phyloP scores from a whole-genome alignment of 2,888 invertebrate genomes.

The Diarsia dahlii region DNA sequence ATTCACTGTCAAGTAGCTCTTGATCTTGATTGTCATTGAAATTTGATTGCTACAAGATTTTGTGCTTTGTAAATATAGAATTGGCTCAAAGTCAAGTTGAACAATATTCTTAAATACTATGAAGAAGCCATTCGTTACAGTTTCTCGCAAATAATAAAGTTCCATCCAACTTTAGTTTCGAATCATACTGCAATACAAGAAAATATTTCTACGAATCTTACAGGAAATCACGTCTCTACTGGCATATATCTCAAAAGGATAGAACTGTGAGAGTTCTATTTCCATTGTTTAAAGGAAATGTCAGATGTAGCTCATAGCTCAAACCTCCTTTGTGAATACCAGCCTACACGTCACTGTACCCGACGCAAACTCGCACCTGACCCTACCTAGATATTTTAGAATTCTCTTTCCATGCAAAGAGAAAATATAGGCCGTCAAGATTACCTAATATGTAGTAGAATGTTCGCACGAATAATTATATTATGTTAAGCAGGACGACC shows the following conservation, averaged over 20 bases:
- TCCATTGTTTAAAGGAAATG: slow-evolving; percentile 24
- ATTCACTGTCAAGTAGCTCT: neutral
- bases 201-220: slow-evolving; percentile 2
- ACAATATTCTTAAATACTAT: neutral
- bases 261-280: slow-evolving; percentile 28
- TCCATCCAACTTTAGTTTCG: neutral
- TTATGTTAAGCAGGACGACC: slow-evolving; percentile 62
- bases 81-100: neutral
- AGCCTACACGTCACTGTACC: slow-evolving; percentile 21
- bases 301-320: slow-evolving; percentile 19
- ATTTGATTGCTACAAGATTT: neutral
- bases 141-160: neutral
- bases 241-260: slow-evolving; percentile 10
- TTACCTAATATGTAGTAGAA: slow-evolving; percentile 38
- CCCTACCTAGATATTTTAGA: slow-evolving; percentile 42
- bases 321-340: slow-evolving; percentile 44
- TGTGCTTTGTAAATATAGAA: neutral
- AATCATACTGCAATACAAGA: neutral
- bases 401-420: slow-evolving; percentile 45
- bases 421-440: slow-evolving; percentile 51
- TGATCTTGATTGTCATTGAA: neutral
- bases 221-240: neutral
- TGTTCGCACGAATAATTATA: slow-evolving; percentile 54
- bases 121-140: neutral
- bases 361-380: slow-evolving; percentile 25